phyloP scores from a whole-genome alignment of 2,888 invertebrate species.

The Drosophila gaucha region DNA sequence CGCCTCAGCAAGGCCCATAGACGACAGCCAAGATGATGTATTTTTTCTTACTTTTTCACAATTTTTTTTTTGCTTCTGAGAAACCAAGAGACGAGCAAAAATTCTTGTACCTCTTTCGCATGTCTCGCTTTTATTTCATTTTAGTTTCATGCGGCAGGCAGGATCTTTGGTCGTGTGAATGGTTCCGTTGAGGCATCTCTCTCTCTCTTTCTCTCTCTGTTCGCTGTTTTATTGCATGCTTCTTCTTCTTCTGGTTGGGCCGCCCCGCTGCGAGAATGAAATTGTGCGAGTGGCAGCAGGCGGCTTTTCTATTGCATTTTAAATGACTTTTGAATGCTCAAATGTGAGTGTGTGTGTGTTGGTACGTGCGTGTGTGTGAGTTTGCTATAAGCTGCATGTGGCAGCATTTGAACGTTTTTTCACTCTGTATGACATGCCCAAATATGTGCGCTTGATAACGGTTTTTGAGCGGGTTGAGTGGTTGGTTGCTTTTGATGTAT shows the following conservation, averaged over 20 bases:
- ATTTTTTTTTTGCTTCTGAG: constrained; percentile 34
- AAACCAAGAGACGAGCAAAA: constrained; percentile 52
- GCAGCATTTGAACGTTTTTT: constrained; percentile 42
- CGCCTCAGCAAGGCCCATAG: constrained; percentile 44
- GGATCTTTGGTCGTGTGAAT: constrained; percentile 59
- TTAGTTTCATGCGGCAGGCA: constrained; percentile 45
- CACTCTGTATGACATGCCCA: constrained; percentile 46
- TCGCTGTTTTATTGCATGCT: not conserved
- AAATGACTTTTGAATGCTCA: constrained; percentile 57
- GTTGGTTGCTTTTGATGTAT: constrained; percentile 36
- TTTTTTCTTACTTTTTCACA: constrained; percentile 15
- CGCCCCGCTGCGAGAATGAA: constrained; percentile 56
- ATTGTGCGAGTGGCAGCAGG: constrained; percentile 45
- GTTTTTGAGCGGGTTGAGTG: constrained; percentile 40
- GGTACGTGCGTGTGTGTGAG: constrained; percentile 13
- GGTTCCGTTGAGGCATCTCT: constrained; percentile 24
- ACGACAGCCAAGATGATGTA: constrained; percentile 46
- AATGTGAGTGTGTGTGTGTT: constrained; percentile 11
- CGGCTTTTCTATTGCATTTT: constrained; percentile 56
- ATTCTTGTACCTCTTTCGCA: constrained; percentile 49
- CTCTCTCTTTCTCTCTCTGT: not conserved
- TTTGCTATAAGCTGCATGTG: constrained; percentile 45
- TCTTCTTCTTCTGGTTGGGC: constrained; percentile 20
- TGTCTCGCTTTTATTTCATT: constrained; percentile 8
- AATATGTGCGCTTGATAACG: constrained; percentile 52